These are phyloP conservation scores for Kuschelorhynchus macadamiae DNA, from an alignment of 2,888 invertebrate genomes.

Conservation along the genomic window DNA sequence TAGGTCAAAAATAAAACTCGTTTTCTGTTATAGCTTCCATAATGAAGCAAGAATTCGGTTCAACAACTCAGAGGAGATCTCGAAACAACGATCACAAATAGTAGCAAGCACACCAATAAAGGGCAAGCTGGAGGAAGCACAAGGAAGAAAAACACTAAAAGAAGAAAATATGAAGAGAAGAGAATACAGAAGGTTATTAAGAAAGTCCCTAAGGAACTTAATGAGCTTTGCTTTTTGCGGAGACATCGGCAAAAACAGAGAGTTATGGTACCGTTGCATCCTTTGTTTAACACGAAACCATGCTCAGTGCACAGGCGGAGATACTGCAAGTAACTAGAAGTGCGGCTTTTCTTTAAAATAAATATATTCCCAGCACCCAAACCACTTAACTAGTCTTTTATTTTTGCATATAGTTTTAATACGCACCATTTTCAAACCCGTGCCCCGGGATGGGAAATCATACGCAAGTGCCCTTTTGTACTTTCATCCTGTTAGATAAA, in stretches of 20 bases:
- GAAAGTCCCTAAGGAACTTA: not conserved
- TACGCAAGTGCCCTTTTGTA: no score
- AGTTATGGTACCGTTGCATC: not conserved
- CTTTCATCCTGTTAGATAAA: no score
- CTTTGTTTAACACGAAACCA: not conserved
- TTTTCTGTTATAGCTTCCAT: conserved; percentile 29
- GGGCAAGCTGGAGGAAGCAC: not conserved
- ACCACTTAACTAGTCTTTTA: not conserved
- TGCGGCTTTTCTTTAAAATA: not conserved
- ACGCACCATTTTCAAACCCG: no score
- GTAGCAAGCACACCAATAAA: not conserved
- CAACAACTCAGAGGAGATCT: conserved; percentile 4
- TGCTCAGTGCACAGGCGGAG: not conserved
- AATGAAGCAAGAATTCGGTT: conserved; percentile 20
- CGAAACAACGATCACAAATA: conserved; percentile 4
- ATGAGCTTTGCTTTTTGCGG: conserved; percentile 3
- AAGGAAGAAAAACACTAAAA: conserved; percentile 1
- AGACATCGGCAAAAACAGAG: not conserved
- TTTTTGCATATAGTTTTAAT: no score
- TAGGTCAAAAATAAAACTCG: conserved; percentile 14
- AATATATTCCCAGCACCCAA: not conserved
- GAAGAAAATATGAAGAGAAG: not conserved
- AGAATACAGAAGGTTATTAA: not conserved
- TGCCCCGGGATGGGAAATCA: no score
- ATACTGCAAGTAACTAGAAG: not conserved